phyloP scores from a whole-genome alignment of 1,140 invertebrate species.

The Araneus ventricosus region DNA sequence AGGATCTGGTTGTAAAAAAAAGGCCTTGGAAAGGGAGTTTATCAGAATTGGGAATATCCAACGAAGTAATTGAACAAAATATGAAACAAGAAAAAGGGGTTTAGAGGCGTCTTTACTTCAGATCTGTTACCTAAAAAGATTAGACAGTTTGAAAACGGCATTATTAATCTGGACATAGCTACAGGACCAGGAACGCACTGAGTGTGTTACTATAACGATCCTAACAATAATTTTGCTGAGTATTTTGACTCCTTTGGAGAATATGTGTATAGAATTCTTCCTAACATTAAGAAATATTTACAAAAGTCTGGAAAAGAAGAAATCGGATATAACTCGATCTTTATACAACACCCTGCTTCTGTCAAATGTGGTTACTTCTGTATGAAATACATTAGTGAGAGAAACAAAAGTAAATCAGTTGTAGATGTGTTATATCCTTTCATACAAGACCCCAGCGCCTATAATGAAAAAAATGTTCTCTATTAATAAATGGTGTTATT shows the following conservation, averaged over 20 bases:
- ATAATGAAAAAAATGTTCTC: constrained; percentile 29
- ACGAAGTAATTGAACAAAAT: constrained; percentile 40
- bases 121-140: constrained; percentile 53
- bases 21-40: neutral
- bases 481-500: neutral
- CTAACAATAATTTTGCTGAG: constrained; percentile 13
- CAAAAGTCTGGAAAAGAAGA: neutral
- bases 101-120: constrained; percentile 6
- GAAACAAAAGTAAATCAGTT: constrained; percentile 5
- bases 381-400: constrained; percentile 39
- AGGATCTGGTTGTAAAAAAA: constrained; percentile 26
- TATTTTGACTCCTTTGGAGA: constrained; percentile 43
- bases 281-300: neutral
- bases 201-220: no score
- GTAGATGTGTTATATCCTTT: constrained; percentile 32
- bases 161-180: constrained; percentile 41
- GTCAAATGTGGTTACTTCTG: constrained; percentile 44
- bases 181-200: constrained; percentile 61
- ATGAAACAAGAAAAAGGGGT: constrained; percentile 47
- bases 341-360: neutral
- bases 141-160: constrained; percentile 7
- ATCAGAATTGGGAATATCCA: constrained; percentile 56
- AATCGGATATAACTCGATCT: neutral
- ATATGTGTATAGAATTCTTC: neutral
- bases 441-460: neutral